These are phyloP conservation scores for Blennius ocellaris DNA, from an alignment of 2,113 vertebrate genomes.

Conservation along the genomic window DNA sequence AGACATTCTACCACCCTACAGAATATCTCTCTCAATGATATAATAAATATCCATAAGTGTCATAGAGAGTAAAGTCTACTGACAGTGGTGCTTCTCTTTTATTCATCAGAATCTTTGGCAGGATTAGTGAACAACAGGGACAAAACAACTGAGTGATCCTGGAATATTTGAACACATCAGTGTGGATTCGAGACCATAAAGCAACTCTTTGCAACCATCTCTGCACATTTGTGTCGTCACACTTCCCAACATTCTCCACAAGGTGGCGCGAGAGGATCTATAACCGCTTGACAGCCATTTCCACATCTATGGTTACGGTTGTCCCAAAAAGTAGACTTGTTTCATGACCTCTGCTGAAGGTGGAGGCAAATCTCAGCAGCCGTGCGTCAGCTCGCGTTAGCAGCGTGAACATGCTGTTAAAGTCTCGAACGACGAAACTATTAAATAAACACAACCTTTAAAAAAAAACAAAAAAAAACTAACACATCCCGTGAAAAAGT, in stretches of 20 bases:
- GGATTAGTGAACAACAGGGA: constrained; percentile 1
- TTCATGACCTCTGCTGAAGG: constrained; percentile 11
- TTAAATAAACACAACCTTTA: constrained; percentile 22
- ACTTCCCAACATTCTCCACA: constrained; percentile 41
- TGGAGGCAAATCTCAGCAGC: constrained; percentile 46
- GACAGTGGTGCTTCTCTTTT: background rate
- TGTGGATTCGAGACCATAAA: constrained; percentile 48
- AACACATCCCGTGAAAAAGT: background rate
- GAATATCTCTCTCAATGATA: too few relatives aligned
- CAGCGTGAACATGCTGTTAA: constrained; percentile 31
- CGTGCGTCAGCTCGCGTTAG: constrained; percentile 18
- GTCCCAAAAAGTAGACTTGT: background rate
- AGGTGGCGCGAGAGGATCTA: constrained; percentile 52
- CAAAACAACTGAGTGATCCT: too few relatives aligned
- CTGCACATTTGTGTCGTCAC: background rate
- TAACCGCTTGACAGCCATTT: background rate
- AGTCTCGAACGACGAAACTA: constrained; percentile 3
- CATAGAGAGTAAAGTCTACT: too few relatives aligned
- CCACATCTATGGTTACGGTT: background rate
- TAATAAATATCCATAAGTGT: too few relatives aligned
- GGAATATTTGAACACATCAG: too few relatives aligned
- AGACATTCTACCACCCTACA: too few relatives aligned
- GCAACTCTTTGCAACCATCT: constrained; percentile 53
- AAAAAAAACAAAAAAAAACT: background rate
- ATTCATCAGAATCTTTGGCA: background rate